A percentile compares a stretch with the other conserved stretches of the same genome.
phyloP scores from a whole-genome alignment of 2,888 invertebrate species.

The Lasioglossum lativentre region DNA sequence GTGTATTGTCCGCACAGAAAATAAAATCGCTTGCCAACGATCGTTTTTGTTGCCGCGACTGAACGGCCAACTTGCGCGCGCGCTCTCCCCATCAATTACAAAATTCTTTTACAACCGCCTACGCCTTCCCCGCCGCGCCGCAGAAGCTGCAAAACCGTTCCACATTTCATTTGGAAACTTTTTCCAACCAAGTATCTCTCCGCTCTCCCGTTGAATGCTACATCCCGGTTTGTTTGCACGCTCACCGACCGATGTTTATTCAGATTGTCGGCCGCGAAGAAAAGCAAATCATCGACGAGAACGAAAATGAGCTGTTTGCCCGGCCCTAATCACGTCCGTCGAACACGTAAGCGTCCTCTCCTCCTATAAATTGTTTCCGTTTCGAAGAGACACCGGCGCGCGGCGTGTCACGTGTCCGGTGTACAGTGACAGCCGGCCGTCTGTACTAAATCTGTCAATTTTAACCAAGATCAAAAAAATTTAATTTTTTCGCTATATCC shows the following conservation, averaged over 20 bases:
- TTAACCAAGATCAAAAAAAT: neutral
- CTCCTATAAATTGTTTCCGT: neutral
- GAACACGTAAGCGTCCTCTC: neutral
- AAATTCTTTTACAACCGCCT: neutral
- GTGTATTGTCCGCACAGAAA: neutral
- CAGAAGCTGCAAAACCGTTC: neutral
- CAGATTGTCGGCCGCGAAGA: neutral
- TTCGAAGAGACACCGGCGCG: neutral
- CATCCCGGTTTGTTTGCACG: neutral
- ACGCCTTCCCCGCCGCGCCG: neutral
- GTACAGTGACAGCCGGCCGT: neutral
- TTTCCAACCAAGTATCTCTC: neutral
- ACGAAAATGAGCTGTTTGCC: conserved; percentile 9
- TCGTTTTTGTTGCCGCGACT: neutral
- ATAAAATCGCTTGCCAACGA: neutral
- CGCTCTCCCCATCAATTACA: neutral
- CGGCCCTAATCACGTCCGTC: neutral
- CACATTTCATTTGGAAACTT: neutral
- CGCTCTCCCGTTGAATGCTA: neutral
- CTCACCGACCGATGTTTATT: neutral
- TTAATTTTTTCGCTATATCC: too few species aligned
- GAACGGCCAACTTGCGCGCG: neutral
- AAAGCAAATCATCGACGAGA: neutral
- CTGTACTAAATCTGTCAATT: neutral
- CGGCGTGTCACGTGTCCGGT: neutral